Evolutionary conservation across 2,888 invertebrate species (phyloP).

Genomic region (Pammene fasciana): DNA sequence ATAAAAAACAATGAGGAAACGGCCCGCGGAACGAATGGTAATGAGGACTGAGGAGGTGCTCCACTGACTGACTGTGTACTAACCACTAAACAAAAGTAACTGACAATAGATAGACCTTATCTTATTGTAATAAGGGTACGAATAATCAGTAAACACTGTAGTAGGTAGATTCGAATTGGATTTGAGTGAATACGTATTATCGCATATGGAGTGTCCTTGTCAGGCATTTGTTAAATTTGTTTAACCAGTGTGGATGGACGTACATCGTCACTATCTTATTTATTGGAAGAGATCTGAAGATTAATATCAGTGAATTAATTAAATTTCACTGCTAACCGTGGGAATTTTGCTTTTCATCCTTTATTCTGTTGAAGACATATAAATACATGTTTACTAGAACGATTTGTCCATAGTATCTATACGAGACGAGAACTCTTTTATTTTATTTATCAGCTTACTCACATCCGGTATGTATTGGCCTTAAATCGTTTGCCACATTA

Average conservation of each 20-base stretch:
- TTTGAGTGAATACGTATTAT: slow-evolving; percentile 19
- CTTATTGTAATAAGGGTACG: not conserved
- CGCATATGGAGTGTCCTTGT: slow-evolving; percentile 25
- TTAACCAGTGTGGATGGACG: not conserved
- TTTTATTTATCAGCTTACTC: too few relatives aligned
- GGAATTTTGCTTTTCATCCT: not conserved
- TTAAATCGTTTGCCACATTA: too few relatives aligned
- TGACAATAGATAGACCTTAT: not conserved
- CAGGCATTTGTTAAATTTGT: slow-evolving; percentile 19
- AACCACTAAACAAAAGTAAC: not conserved
- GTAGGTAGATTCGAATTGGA: slow-evolving; percentile 42
- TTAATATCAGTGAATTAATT: not conserved
- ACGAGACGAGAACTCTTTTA: too few relatives aligned
- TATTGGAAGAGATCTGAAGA: not conserved
- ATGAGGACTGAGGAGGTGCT: slow-evolving; percentile 54
- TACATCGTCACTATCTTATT: not conserved
- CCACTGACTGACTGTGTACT: slow-evolving; percentile 45
- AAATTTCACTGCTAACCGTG: not conserved
- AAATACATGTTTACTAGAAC: too few relatives aligned
- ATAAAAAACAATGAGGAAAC: slow-evolving; percentile 65
- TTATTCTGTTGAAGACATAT: not conserved
- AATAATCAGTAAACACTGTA: not conserved
- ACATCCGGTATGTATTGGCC: too few relatives aligned
- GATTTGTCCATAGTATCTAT: too few relatives aligned
- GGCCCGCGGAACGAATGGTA: slow-evolving; percentile 60